Percentiles rank a stretch among this genome's conserved stretches.
These are phyloP conservation scores for Gallinago paraguaiae DNA, from an alignment of 2,113 vertebrate genomes.

Conservation along the genomic window DNA sequence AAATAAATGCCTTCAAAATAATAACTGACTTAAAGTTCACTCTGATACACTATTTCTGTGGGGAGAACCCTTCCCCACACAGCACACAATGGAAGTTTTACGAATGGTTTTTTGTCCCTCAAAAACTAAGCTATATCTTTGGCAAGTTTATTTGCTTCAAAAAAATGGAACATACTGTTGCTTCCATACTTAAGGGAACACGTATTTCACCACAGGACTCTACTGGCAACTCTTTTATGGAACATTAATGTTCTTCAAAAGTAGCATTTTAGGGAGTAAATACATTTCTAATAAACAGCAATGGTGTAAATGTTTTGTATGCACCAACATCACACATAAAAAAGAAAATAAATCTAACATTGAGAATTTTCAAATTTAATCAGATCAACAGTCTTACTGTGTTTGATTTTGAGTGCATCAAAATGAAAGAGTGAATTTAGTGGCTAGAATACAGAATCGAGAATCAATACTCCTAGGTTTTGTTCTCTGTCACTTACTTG, in stretches of 20 bases:
- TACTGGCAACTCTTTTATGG: background rate
- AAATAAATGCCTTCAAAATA: background rate
- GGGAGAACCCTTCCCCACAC: background rate
- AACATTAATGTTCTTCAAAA: background rate
- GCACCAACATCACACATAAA: background rate
- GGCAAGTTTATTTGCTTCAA: background rate
- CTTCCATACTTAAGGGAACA: background rate
- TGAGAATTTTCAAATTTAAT: conserved; percentile 14
- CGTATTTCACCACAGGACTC: background rate
- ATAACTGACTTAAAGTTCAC: background rate
- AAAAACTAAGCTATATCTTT: background rate
- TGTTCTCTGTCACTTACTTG: background rate
- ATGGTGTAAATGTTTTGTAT: background rate
- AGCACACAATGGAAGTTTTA: background rate
- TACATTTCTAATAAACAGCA: background rate
- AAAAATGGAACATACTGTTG: background rate
- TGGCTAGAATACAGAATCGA: background rate
- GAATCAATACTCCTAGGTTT: background rate
- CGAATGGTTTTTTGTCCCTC: background rate
- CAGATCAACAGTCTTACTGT: background rate
- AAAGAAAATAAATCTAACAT: background rate
- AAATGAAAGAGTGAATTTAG: background rate
- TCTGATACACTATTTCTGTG: background rate
- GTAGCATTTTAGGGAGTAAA: background rate
- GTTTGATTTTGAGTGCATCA: background rate